Evolutionary conservation across 2,797 vertebrate genomes (phyloP).

Genomic region (Presbytis comata): DNA sequence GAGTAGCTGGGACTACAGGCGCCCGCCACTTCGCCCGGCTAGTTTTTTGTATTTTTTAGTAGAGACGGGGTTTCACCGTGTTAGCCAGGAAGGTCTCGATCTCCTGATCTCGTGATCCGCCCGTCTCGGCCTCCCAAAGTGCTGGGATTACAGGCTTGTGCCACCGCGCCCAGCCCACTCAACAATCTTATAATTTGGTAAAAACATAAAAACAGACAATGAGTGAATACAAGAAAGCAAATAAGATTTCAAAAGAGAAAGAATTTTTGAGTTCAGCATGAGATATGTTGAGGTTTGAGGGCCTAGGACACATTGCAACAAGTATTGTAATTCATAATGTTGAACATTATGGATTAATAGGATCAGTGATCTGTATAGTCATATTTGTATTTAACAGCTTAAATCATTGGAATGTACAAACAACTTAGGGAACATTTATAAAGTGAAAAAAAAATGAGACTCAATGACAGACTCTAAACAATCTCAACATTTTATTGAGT

Average conservation of each 20-base stretch:
- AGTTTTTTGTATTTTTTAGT: no score
- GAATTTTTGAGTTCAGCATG: neutral
- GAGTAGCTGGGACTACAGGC: no score
- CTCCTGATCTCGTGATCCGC: no score
- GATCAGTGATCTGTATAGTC: neutral
- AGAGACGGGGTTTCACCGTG: no score
- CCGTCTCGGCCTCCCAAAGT: no score
- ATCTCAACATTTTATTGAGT: neutral
- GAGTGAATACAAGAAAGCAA: neutral
- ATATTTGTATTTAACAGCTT: neutral
- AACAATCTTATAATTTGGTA: neutral
- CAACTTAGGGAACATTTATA: neutral
- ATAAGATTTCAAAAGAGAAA: neutral
- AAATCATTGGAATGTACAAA: neutral
- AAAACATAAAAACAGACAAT: neutral
- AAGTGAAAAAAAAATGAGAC: neutral
- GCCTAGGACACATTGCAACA: neutral
- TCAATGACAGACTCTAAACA: neutral
- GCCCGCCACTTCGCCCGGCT: no score
- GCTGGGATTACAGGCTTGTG: no score
- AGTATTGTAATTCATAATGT: neutral
- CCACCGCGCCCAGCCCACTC: no score
- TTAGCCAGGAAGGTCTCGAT: no score
- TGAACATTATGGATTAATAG: neutral
- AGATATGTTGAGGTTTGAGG: neutral